Evolutionary conservation across 2,797 vertebrate genomes (phyloP), one percentile per base, ranked within the genome.

Genomic region (Buceros bicornis): DNA sequence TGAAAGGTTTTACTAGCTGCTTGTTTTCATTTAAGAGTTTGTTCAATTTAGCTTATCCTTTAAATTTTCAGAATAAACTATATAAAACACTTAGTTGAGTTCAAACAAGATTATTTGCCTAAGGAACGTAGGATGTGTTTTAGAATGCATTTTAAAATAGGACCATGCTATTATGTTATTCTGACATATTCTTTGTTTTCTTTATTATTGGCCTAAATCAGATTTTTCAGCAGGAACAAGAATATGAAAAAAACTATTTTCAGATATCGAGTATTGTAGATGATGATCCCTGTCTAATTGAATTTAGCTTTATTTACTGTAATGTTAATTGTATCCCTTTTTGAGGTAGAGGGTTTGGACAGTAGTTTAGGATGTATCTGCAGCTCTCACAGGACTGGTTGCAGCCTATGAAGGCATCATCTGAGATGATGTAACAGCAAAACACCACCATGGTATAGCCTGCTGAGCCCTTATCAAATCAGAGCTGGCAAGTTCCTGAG

Each of bases 21-120:
- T 84, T 85, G 14, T 74, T 87, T 92, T 89, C 4, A 17, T 90
- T 72, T 82, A 51, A 73, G 31, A 67, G 8, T 84, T 31, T 83
- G 14, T 91, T 88, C 86, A 53, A 83, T 95, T 88, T 84, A 79
- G 40, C 42, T 88, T 86, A 61, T 54, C 11, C 16, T 85, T 65
- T 64, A 65, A 22, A 72, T 87, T 95, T 83, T 62, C 33, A 60
- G 71, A 90, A 77, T 90, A 95, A 93, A 73, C 5, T 16, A 3
- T 74, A 31, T 82, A 50, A 86, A 93, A 33, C 42, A 76, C n/a
- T 3, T 87, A 83, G 9, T 61, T 0, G 11, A 56, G 26, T 84
- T 89, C 10, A 81, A 79, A 26, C 80, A 62, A 80, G 20, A 33
- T 74, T 73, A 29, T 79, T 92, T 91, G 91, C 16, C 12, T 20